Evolutionary conservation across 2,888 invertebrate genomes (phyloP).

Genomic region (Chelonus formosanus): DNA sequence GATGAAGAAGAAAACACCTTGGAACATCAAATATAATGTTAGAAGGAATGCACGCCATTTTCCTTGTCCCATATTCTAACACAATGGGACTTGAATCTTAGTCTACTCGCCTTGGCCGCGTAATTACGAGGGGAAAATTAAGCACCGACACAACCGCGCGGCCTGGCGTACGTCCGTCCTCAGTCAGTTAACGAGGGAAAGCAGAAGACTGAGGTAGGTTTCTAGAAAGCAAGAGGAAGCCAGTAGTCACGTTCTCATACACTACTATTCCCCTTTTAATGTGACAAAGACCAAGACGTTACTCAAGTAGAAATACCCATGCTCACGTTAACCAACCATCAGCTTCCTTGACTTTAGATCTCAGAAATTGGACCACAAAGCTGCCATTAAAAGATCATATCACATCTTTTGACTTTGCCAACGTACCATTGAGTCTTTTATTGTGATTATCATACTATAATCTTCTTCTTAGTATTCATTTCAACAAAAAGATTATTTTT

Average conservation of each 20-base stretch:
- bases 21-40: conserved; percentile 17
- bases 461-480: too few relatives aligned
- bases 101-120: conserved; percentile 53
- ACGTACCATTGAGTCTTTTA: not conserved
- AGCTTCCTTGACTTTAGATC: conserved; percentile 53
- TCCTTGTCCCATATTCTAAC: conserved; percentile 47
- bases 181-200: conserved; percentile 44
- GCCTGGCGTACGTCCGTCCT: conserved; percentile 36
- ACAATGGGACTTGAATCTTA: conserved; percentile 36
- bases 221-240: conserved; percentile 41
- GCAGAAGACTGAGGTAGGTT: conserved; percentile 40
- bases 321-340: conserved; percentile 28
- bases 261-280: conserved; percentile 39
- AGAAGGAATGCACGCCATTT: conserved; percentile 41
- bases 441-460: not conserved
- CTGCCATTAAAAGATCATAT: conserved; percentile 65
- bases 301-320: conserved; percentile 29
- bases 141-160: conserved; percentile 64
- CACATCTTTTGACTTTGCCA: conserved; percentile 42
- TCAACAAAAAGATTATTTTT: too few relatives aligned
- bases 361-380: conserved; percentile 64
- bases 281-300: conserved; percentile 51
- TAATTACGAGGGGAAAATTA: conserved; percentile 67
- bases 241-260: conserved; percentile 35
- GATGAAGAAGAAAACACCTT: not conserved